Conservation (phyloP, 2,113 vertebrate species). For the Sturnira hondurensis region DNA sequence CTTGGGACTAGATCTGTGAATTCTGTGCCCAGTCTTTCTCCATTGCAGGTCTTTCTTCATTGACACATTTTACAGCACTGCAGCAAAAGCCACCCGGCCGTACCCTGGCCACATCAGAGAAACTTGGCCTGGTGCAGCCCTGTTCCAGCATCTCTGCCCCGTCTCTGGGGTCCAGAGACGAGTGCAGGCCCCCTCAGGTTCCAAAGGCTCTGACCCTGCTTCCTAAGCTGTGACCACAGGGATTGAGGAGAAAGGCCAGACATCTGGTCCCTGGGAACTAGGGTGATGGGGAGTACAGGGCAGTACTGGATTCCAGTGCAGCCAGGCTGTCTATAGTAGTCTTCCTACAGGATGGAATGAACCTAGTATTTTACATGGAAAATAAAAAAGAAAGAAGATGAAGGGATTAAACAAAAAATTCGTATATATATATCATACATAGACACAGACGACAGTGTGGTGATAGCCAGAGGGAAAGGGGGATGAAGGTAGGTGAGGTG, state of each 20-base stretch:
- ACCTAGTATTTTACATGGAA: neutral
- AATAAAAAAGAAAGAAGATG: too few relatives aligned
- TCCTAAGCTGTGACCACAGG: neutral
- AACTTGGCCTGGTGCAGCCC: neutral
- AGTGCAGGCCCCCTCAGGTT: neutral
- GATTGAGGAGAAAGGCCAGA: neutral
- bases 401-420: too few relatives aligned
- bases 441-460: too few relatives aligned
- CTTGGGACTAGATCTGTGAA: conserved; percentile 88
- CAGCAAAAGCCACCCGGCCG: conserved; percentile 81
- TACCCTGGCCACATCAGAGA: neutral
- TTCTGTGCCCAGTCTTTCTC: conserved; percentile 86
- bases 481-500: too few relatives aligned
- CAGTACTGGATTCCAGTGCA: neutral
- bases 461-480: too few relatives aligned
- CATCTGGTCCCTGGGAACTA: neutral
- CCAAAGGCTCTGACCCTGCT: neutral
- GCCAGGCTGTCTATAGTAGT: neutral
- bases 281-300: neutral
- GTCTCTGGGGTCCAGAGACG: neutral
- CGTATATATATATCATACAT: too few relatives aligned
- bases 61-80: conserved; percentile 74
- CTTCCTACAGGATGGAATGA: conserved; percentile 47
- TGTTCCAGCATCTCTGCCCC: neutral
- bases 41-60: too few relatives aligned